Conservation (phyloP, 2,113 vertebrate genomes). For the Neolamprologus sp. region DNA sequence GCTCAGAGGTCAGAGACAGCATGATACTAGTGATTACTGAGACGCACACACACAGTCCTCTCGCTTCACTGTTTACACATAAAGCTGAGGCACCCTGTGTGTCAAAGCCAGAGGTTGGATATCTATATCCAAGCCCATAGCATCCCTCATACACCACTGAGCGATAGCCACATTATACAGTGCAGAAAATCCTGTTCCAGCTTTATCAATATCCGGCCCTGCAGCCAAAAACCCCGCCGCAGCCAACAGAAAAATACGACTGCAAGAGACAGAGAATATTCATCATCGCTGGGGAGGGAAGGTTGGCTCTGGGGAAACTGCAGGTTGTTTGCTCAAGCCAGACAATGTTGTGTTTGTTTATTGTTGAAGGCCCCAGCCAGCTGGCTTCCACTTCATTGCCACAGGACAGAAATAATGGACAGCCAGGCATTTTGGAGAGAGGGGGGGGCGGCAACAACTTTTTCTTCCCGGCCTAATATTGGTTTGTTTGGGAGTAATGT, state of each 20-base stretch:
- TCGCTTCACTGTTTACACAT: not conserved
- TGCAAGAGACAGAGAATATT: conserved; percentile 35
- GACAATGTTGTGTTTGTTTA: conserved; percentile 60
- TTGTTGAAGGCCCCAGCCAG: conserved; percentile 51
- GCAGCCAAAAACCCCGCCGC: conserved; percentile 17
- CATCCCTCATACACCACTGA: conserved; percentile 38
- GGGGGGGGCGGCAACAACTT: not conserved
- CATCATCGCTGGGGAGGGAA: conserved; percentile 37
- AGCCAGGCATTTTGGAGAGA: not conserved
- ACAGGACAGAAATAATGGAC: conserved; percentile 42
- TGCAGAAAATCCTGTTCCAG: conserved; percentile 43
- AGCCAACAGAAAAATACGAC: conserved; percentile 40
- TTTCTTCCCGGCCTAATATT: not conserved
- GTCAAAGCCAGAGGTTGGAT: conserved; percentile 36
- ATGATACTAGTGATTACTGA: not conserved
- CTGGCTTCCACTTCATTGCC: conserved; percentile 45
- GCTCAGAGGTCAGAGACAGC: not conserved
- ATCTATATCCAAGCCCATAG: conserved; percentile 37
- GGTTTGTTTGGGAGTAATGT: not conserved
- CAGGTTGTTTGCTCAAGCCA: conserved; percentile 47
- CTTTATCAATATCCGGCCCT: conserved; percentile 54
- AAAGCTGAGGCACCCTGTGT: not conserved
- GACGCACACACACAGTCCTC: not conserved
- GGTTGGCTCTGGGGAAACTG: conserved; percentile 32
- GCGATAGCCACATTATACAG: conserved; percentile 43